phyloP scores from a whole-genome alignment of 2,113 vertebrate species.

The Takifugu bimaculatus region DNA sequence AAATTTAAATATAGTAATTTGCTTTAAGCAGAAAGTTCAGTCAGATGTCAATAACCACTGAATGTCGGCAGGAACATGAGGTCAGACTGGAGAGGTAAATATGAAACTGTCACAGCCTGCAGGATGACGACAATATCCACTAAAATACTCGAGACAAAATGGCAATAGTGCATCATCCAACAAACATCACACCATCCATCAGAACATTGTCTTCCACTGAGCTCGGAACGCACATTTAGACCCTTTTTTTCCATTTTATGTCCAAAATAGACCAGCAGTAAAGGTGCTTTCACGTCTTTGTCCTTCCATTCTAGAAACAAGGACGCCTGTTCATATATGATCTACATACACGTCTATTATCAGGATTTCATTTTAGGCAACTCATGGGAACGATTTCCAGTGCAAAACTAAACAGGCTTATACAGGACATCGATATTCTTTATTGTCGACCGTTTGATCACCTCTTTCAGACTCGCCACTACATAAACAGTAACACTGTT shows the following conservation, averaged over 20 bases:
- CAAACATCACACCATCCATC: slow-evolving; percentile 9
- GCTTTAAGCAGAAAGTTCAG: slow-evolving; percentile 8
- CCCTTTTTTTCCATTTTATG: slow-evolving; percentile 28
- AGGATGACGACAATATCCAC: slow-evolving; percentile 49
- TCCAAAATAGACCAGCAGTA: slow-evolving; percentile 30
- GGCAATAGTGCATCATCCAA: slow-evolving; percentile 9
- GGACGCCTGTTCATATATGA: slow-evolving; percentile 37
- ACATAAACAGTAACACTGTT: slow-evolving; percentile 47
- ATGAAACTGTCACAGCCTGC: slow-evolving; percentile 32
- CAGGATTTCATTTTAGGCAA: slow-evolving; percentile 35
- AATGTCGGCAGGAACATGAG: slow-evolving; percentile 39
- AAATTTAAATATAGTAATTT: not conserved
- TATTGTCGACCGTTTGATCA: slow-evolving; percentile 30
- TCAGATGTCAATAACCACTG: slow-evolving; percentile 37
- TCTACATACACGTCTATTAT: slow-evolving; percentile 26
- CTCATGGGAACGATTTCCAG: slow-evolving; percentile 28
- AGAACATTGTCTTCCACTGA: slow-evolving; percentile 20
- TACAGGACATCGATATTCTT: slow-evolving; percentile 25
- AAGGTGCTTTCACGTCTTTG: slow-evolving; percentile 48
- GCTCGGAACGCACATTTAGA: slow-evolving; percentile 32
- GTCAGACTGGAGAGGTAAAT: slow-evolving; percentile 40
- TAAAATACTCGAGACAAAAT: slow-evolving; percentile 33
- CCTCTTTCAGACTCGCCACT: slow-evolving; percentile 50
- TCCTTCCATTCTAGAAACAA: slow-evolving; percentile 34
- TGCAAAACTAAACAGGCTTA: slow-evolving; percentile 32